Conservation (phyloP, 2,113 vertebrate genomes). For the Typhlomys cinereus region DNA sequence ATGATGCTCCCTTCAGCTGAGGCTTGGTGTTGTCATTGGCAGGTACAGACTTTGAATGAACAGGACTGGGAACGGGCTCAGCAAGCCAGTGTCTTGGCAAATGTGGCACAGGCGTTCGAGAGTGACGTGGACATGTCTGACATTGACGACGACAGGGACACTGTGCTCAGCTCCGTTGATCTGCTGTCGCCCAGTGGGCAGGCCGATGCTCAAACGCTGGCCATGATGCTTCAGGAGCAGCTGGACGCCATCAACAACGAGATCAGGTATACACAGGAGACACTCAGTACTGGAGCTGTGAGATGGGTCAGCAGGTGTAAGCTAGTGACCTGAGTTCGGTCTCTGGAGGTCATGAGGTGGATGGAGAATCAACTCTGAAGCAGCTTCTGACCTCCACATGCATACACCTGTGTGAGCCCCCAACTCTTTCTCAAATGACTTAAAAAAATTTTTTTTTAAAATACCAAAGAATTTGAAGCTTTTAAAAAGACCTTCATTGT, state of each 20-base stretch:
- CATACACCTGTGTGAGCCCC: too few species aligned
- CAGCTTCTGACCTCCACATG: too few species aligned
- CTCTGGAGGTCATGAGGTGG: too few species aligned
- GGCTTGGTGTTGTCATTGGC: background rate
- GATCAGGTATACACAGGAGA: conserved; percentile 94
- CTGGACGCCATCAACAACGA: conserved; percentile 99
- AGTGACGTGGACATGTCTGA: conserved; percentile 95
- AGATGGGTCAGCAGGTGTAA: too few species aligned
- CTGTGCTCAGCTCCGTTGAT: conserved; percentile 94
- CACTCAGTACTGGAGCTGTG: too few species aligned
- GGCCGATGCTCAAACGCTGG: conserved; percentile 96
- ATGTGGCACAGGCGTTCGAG: conserved; percentile 97
- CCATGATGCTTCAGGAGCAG: conserved; percentile 98
- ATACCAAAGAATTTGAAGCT: background rate
- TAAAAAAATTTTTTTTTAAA: too few species aligned
- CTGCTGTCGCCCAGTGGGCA: conserved; percentile 96
- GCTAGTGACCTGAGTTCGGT: too few species aligned
- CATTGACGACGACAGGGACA: conserved; percentile 93
- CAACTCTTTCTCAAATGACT: too few species aligned
- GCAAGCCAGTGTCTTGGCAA: conserved; percentile 96
- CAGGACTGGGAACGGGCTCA: conserved; percentile 99
- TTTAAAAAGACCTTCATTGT: background rate
- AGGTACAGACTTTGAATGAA: conserved; percentile 98
- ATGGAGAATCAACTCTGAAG: too few species aligned
- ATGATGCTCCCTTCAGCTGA: background rate